These are phyloP conservation scores for Mionectes macconnelli DNA, from an alignment of 2,113 vertebrate genomes.

Conservation along the genomic window DNA sequence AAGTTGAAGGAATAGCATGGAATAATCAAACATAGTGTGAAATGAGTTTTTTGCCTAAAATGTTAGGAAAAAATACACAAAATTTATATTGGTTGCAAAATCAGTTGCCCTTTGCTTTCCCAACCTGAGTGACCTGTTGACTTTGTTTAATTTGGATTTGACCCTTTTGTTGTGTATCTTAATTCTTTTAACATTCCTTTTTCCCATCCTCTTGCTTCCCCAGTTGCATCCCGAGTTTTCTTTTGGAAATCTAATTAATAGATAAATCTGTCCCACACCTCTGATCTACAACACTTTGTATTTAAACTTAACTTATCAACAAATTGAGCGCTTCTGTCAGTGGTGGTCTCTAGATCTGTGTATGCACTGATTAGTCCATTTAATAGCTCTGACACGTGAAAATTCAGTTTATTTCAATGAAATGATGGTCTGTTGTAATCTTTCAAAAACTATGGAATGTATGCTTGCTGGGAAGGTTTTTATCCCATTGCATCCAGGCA, in stretches of 20 bases:
- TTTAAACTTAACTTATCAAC: not conserved
- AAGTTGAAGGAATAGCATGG: not conserved
- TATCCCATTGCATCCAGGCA: not conserved
- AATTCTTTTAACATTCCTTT: not conserved
- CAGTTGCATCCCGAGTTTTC: not conserved
- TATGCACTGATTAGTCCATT: not conserved
- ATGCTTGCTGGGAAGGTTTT: not conserved
- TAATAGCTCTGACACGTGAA: not conserved
- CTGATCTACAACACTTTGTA: not conserved
- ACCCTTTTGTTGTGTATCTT: accelerated
- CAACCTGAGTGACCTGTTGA: not conserved
- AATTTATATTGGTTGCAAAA: accelerated
- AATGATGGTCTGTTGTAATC: not conserved
- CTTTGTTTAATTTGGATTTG: not conserved
- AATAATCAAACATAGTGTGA: not conserved
- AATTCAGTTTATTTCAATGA: not conserved
- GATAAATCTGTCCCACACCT: not conserved
- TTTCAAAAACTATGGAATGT: not conserved
- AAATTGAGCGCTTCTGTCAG: not conserved
- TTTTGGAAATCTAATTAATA: not conserved
- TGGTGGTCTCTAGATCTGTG: not conserved
- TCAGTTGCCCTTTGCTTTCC: not conserved
- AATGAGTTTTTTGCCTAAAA: not conserved
- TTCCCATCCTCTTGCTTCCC: not conserved
- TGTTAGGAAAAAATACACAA: not conserved